Evolutionary conservation across 2,888 invertebrate genomes (phyloP), one percentile per base, ranked within the genome.

Genomic region (Frankliniella intonsa): DNA sequence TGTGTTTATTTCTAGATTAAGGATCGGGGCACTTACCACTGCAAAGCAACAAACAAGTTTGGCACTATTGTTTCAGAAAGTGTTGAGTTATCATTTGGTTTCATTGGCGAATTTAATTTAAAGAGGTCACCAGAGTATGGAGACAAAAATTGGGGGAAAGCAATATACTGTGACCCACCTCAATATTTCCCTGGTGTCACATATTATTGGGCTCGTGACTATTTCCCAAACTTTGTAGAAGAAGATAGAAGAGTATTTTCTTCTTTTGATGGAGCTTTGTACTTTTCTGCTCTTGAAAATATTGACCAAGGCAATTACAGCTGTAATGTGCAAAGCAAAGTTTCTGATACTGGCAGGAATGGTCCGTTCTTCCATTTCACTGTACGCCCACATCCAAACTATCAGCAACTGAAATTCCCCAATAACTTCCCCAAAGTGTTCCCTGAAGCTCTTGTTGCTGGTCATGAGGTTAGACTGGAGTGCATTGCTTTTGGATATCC

Each of bases 401-500:
- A 94, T 86, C 97, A 97, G 86, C 95, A 96, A 84, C 89, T 98
- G 76, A 94, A 96, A 86, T 97, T 98, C 86, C 94, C 97, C 0
- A 97, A 96, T 87, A 96, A 95, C 86, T 99, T 99, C 86, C 98
- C 98, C 0, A 97, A 97, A 90, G 93, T 95, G 0, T 98, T 97
- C 86, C 98, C 98, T 0, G 96, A 96, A 87, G 96, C 97, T 38
- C 97, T 98, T 0, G 90, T 94, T 83, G 96, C 95, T 27, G 97
- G 97, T 0, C 93, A 95, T 86, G 94, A 97, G 88, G 95, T 98
- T 22, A 90, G 96, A 83, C 88, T 99, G 81, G 98, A 99, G 89
- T 99, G 98, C 89, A 92, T 98, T 85, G 97, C 97, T 3, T 97
- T 97, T 90, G 98, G 98, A 88, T 97, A 97, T 87, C 97, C 97